These are phyloP conservation scores for Panulirus ornatus DNA, from an alignment of 1,140 invertebrate species.

Conservation along the genomic window DNA sequence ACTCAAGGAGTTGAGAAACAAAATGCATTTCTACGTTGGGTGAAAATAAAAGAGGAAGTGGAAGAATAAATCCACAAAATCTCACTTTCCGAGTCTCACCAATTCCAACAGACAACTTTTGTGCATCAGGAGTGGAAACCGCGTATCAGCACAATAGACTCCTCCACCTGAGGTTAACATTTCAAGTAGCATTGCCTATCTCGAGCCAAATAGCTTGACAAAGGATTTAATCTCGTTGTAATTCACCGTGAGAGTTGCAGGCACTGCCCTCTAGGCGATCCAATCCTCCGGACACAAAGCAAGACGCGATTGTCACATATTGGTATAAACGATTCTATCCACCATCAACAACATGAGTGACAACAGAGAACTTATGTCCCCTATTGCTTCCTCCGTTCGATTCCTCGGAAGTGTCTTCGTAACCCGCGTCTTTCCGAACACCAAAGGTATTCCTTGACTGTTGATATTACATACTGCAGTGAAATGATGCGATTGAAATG, in stretches of 20 bases:
- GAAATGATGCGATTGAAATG: too few species aligned
- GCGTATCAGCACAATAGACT: slow-evolving; percentile 60
- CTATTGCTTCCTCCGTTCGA: slow-evolving; percentile 36
- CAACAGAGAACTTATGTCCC: slow-evolving; percentile 71
- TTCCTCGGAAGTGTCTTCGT: too few species aligned
- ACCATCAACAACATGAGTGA: slow-evolving; percentile 72
- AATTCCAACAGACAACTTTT: background rate
- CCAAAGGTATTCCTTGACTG: too few species aligned
- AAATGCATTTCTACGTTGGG: too few species aligned
- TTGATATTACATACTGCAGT: too few species aligned
- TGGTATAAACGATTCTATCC: slow-evolving; percentile 71
- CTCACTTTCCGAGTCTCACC: background rate
- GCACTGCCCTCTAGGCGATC: slow-evolving; percentile 68
- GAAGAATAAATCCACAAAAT: background rate
- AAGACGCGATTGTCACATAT: slow-evolving; percentile 71
- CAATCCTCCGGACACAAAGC: slow-evolving; percentile 68
- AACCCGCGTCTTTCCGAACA: too few species aligned
- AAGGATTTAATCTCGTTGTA: slow-evolving; percentile 72
- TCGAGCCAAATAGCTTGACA: slow-evolving; percentile 71
- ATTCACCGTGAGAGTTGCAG: slow-evolving; percentile 63
- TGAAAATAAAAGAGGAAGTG: too few species aligned
- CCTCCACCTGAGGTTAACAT: slow-evolving; percentile 70
- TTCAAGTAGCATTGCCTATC: slow-evolving; percentile 71
- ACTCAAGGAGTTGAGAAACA: too few species aligned
- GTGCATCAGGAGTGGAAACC: slow-evolving; percentile 7